phyloP scores from a whole-genome alignment of 2,888 invertebrate species.

The Oxycera nigricornis region DNA sequence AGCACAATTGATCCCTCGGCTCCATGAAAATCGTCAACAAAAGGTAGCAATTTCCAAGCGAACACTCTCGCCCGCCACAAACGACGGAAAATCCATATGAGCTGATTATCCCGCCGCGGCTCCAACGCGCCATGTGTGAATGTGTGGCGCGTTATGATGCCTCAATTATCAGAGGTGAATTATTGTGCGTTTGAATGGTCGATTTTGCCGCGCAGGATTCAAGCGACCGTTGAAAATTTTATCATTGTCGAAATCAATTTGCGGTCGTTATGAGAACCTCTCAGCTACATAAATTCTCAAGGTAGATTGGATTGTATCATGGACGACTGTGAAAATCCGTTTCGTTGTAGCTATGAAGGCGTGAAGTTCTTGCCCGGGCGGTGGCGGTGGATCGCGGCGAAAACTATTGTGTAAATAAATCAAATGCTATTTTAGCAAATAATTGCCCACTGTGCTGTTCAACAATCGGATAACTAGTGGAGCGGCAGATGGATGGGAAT shows the following conservation, averaged over 20 bases:
- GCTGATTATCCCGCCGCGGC: neutral
- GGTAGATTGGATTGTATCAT: slow-evolving; percentile 16
- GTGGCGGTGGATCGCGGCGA: too few species aligned
- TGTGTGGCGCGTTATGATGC: slow-evolving; percentile 5
- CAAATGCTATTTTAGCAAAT: too few species aligned
- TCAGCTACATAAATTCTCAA: slow-evolving; percentile 8
- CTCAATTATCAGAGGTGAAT: slow-evolving; percentile 36
- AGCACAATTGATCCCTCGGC: neutral
- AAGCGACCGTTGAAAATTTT: slow-evolving; percentile 25
- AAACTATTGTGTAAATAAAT: too few species aligned
- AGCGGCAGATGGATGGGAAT: too few species aligned
- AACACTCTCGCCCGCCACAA: neutral
- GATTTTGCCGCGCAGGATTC: slow-evolving; percentile 23
- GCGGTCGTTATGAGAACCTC: slow-evolving; percentile 31
- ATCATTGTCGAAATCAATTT: slow-evolving; percentile 38
- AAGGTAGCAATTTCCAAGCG: slow-evolving; percentile 7
- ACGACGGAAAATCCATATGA: slow-evolving; percentile 14
- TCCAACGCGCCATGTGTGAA: neutral
- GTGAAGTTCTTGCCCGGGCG: slow-evolving; percentile 3
- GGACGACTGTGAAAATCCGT: slow-evolving; percentile 23
- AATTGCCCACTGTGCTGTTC: too few species aligned
- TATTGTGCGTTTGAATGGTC: slow-evolving; percentile 10
- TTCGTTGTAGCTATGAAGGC: slow-evolving; percentile 34
- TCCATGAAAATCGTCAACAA: slow-evolving; percentile 17
- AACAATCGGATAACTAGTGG: too few species aligned